Conservation (phyloP, 2,113 vertebrate genomes). For the Odontophorus gujanensis region DNA sequence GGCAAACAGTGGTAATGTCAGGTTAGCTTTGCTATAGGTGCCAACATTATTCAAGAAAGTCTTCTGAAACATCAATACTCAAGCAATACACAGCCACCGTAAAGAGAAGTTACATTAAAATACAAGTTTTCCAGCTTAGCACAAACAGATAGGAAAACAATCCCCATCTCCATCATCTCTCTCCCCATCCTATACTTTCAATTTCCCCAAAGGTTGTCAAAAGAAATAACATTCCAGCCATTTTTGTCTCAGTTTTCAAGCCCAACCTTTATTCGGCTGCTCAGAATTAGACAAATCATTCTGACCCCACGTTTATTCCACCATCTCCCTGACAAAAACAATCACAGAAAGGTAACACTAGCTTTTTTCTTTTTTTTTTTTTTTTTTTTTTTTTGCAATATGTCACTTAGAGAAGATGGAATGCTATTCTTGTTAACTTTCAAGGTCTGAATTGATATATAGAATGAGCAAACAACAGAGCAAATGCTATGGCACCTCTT, state of each 20-base stretch:
- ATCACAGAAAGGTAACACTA: not conserved
- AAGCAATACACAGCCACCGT: not conserved
- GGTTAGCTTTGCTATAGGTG: not conserved
- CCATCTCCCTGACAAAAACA: not conserved
- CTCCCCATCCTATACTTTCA: not conserved
- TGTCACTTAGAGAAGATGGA: not conserved
- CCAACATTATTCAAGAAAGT: not conserved
- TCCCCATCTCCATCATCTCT: not conserved
- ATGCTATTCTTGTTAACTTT: not conserved
- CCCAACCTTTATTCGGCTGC: not conserved
- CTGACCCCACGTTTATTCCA: not conserved
- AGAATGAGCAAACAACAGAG: not conserved
- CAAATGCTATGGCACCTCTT: not conserved
- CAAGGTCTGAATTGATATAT: not conserved
- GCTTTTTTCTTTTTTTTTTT: not conserved
- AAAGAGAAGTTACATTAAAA: not conserved
- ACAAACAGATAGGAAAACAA: not conserved
- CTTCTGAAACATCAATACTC: not conserved
- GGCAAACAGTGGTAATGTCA: not conserved
- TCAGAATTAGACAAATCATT: not conserved
- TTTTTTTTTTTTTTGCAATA: not conserved
- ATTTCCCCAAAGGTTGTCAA: not conserved
- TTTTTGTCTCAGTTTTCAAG: not conserved
- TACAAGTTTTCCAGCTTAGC: not conserved
- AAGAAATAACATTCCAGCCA: not conserved